Conservation (phyloP, 1,140 invertebrate genomes). For the Zaprionus ornatus region DNA sequence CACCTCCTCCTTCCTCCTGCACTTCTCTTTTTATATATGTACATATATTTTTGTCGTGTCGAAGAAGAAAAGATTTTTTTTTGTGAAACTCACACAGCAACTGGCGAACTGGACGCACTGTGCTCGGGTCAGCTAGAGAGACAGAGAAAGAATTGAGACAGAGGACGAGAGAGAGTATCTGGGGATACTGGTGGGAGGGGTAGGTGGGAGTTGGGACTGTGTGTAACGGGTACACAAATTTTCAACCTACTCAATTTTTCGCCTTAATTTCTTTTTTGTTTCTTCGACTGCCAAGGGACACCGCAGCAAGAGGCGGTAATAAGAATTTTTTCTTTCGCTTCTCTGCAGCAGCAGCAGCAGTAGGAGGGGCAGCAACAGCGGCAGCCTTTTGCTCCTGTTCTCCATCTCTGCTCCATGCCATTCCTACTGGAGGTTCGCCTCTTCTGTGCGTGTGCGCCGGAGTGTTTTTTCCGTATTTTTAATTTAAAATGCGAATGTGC, state of each 20-base stretch:
- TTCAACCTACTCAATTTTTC: conserved; percentile 81
- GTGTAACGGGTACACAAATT: conserved; percentile 73
- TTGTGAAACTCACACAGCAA: conserved; percentile 47
- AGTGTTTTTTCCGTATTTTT: conserved; percentile 81
- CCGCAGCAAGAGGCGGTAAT: conserved; percentile 69
- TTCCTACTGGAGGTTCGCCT: neutral
- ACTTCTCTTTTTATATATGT: conserved; percentile 21
- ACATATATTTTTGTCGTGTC: conserved; percentile 55
- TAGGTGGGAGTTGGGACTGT: conserved; percentile 4
- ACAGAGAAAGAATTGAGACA: neutral
- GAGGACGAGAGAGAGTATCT: neutral
- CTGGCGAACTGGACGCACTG: conserved; percentile 48
- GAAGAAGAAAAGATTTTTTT: conserved; percentile 75
- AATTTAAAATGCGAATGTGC: conserved; percentile 76
- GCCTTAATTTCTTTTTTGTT: conserved; percentile 79
- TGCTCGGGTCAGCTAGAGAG: conserved; percentile 25
- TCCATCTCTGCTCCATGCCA: neutral
- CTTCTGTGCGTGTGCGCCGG: conserved; percentile 71
- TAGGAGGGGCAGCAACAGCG: neutral
- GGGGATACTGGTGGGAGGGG: neutral
- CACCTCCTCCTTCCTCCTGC: neutral
- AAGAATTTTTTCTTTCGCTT: conserved; percentile 76
- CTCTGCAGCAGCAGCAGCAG: conserved; percentile 5
- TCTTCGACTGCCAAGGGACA: conserved; percentile 49
- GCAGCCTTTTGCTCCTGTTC: neutral